A percentile compares a stretch with the other conserved stretches of the same genome.
Evolutionary conservation across 2,113 vertebrate species (phyloP).

Genomic region (Aix galericulata): DNA sequence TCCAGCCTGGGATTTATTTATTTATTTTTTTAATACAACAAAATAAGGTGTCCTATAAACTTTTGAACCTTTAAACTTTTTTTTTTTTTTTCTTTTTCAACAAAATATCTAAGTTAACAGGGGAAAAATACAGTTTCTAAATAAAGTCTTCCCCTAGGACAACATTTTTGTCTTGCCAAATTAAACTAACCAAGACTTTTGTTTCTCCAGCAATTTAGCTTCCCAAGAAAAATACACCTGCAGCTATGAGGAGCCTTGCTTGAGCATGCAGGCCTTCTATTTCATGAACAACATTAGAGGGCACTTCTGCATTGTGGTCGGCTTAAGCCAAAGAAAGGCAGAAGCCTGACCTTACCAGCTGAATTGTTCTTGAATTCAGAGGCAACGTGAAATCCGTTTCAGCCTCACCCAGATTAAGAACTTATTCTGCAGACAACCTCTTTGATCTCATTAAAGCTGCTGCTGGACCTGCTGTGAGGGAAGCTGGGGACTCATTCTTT

Average conservation of each 20-base stretch:
- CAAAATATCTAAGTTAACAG: constrained; percentile 70
- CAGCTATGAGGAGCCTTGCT: constrained; percentile 65
- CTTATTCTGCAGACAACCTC: neutral
- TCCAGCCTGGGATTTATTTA: neutral
- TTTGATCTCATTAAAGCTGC: neutral
- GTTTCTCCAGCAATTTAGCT: constrained; percentile 76
- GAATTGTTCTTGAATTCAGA: neutral
- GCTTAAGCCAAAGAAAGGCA: constrained; percentile 6
- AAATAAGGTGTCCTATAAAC: constrained; percentile 47
- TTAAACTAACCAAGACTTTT: constrained; percentile 80
- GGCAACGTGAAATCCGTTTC: neutral
- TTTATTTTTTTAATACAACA: neutral
- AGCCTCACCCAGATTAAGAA: neutral
- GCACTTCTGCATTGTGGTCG: constrained; percentile 52
- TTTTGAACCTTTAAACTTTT: constrained; percentile 67
- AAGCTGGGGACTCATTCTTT: neutral
- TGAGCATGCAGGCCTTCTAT: constrained; percentile 1
- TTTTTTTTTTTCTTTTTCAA: constrained; percentile 5
- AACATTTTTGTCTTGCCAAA: constrained; percentile 77
- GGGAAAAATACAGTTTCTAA: constrained; percentile 80
- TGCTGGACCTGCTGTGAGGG: neutral
- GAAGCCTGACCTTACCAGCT: neutral
- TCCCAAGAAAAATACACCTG: constrained; percentile 87
- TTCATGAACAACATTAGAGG: constrained; percentile 48
- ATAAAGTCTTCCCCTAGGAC: constrained; percentile 79